A percentile compares a stretch with the other conserved stretches of the same genome.
These are phyloP conservation scores for Drosophila funebris DNA, from an alignment of 1,140 invertebrate species.

Conservation along the genomic window DNA sequence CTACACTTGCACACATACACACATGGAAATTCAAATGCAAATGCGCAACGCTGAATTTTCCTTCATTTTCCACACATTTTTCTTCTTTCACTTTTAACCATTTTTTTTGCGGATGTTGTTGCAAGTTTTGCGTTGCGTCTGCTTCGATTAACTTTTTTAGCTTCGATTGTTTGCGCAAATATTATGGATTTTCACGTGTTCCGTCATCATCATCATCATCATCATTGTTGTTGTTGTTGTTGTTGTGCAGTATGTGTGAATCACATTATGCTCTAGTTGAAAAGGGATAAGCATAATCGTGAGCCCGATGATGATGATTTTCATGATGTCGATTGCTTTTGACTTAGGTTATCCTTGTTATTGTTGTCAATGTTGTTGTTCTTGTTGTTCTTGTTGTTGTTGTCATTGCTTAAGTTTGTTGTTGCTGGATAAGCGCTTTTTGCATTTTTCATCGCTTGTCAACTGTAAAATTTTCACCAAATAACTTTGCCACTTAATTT, in stretches of 20 bases:
- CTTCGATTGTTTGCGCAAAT: slow-evolving; percentile 37
- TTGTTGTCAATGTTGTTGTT: neutral
- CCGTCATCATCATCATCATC: neutral
- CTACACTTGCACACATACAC: slow-evolving; percentile 2
- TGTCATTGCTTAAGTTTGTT: no score
- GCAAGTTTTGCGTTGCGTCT: slow-evolving; percentile 32
- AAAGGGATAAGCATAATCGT: slow-evolving; percentile 15
- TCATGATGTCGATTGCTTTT: neutral
- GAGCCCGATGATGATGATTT: slow-evolving; percentile 10
- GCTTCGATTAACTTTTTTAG: slow-evolving; percentile 54
- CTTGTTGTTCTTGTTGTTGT: neutral
- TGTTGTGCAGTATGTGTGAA: neutral
- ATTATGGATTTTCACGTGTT: slow-evolving; percentile 47
- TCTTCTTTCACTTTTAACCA: neutral
- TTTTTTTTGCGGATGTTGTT: slow-evolving; percentile 16
- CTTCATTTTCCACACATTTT: slow-evolving; percentile 16
- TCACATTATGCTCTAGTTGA: slow-evolving; percentile 28
- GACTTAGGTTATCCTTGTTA: neutral
- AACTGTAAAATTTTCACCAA: slow-evolving; percentile 36
- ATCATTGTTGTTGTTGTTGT: neutral
- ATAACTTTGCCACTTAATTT: slow-evolving; percentile 44
- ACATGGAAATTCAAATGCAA: slow-evolving; percentile 49
- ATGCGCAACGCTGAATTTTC: slow-evolving; percentile 20
- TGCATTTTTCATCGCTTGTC: slow-evolving; percentile 42
- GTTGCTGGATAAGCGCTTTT: slow-evolving; percentile 25